Evolutionary conservation across 2,888 invertebrate genomes (phyloP), one percentile per base, ranked within the genome.

Genomic region (Chalcosyrphus nemorum): DNA sequence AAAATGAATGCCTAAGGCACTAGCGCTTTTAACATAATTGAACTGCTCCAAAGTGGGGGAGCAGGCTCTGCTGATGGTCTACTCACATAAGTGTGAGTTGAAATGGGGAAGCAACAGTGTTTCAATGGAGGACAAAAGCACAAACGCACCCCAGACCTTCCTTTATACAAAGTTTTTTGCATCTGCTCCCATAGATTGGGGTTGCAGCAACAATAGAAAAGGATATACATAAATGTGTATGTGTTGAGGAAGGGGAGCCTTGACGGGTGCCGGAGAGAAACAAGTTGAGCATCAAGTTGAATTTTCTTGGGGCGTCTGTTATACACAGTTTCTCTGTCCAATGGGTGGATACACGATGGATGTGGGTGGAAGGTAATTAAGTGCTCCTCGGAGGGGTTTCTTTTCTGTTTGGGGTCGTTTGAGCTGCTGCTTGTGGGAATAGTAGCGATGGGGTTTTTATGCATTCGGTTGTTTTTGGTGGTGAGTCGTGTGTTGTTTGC

Each of bases 281-380:
- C 56, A 78, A 80, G 87, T 86, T 86, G 86, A 88, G 87, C 87
- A 88, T 87, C 88, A 88, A 86, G 85, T 86, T 86, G 86, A 86
- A 86, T 87, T 89, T 89, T 88, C 87, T 88, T 86, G 88, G 87
- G 87, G 86, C 84, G 87, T 86, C 86, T 70, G 21, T 87, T 88
- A 89, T 38, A 89, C 87, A 88, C 88, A 88, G 85, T 88, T 86
- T 87, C 86, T 88, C 88, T 88, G 3, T 24, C 24, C 4, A 4
- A 88, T 82, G 87, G 86, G 86, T 81, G 57, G 77, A 68, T 61
- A 54, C 74, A 19, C 66, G 27, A 43, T 59, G 71, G 45, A 13
- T 29, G 27, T 63, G 71, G 81, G 86, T 86, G 77, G 88, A 88
- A 86, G 87, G 88, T 84, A 84, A 84, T 84, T 84, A 84, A 84